These are phyloP conservation scores for Salvelinus sp. DNA, from an alignment of 2,113 vertebrate genomes.

Conservation along the genomic window DNA sequence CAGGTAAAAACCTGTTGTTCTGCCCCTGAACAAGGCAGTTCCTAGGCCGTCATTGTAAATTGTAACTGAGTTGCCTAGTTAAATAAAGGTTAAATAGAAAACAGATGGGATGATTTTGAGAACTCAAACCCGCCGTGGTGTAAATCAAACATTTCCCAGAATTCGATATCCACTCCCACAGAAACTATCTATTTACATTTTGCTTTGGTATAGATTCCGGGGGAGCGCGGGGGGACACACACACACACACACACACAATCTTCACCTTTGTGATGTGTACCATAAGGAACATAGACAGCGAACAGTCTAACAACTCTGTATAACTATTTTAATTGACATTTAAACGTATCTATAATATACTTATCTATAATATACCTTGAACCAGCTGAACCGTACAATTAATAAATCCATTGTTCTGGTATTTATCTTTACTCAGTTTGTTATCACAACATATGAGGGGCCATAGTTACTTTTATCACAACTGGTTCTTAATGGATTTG, in stretches of 20 bases:
- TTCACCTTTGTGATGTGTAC: neutral
- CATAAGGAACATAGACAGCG: neutral
- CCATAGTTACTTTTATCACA: slow-evolving; percentile 58
- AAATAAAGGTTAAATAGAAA: too few relatives aligned
- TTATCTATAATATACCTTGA: slow-evolving; percentile 85
- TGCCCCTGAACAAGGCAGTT: too few relatives aligned
- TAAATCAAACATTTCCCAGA: neutral
- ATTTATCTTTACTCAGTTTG: slow-evolving; percentile 80
- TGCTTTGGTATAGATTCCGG: neutral
- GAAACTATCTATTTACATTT: neutral
- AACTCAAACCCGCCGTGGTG: neutral
- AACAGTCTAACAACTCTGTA: neutral
- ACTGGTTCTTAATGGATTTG: slow-evolving; percentile 90
- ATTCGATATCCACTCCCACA: neutral
- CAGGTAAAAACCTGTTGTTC: too few relatives aligned
- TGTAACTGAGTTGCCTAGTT: too few relatives aligned
- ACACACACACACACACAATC: neutral
- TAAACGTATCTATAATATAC: slow-evolving; percentile 77
- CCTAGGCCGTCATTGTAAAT: too few relatives aligned
- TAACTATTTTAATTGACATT: slow-evolving; percentile 52
- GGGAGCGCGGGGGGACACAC: too few relatives aligned
- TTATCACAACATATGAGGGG: slow-evolving; percentile 75
- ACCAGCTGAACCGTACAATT: slow-evolving; percentile 80
- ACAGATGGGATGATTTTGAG: neutral
- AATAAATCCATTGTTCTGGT: slow-evolving; percentile 78